phyloP scores from a whole-genome alignment of 64 coral and sea anemone genomes.

The Montipora cactus region DNA sequence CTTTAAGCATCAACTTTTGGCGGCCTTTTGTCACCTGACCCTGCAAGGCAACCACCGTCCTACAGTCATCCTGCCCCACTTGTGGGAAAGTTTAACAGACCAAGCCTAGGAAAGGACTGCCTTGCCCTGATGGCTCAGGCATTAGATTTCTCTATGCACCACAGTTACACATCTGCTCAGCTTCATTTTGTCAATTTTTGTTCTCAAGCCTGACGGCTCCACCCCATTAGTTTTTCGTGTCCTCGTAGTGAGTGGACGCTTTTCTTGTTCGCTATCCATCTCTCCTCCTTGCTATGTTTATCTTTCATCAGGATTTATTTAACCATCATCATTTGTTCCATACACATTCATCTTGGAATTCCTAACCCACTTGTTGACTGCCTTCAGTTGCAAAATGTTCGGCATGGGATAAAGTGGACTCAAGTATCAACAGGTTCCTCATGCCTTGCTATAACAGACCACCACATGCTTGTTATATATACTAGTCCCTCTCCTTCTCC shows the following conservation, averaged over 20 bases:
- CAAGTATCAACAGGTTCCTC: too few species aligned
- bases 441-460: too few species aligned
- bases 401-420: too few species aligned
- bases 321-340: too few species aligned
- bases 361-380: too few species aligned
- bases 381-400: too few species aligned
- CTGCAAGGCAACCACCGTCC: not conserved
- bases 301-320: not conserved
- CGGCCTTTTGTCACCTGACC: not conserved
- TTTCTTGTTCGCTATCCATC: not conserved
- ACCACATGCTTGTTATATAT: too few species aligned
- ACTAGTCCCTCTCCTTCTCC: too few species aligned
- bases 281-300: not conserved
- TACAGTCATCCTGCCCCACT: not conserved
- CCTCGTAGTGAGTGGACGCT: slow-evolving; percentile 38
- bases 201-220: not conserved
- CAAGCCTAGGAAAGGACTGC: not conserved
- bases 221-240: not conserved
- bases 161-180: slow-evolving; percentile 11
- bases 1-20: too few species aligned
- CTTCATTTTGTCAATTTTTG: slow-evolving; percentile 43
- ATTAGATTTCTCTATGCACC: slow-evolving; percentile 20
- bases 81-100: not conserved
- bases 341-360: too few species aligned
- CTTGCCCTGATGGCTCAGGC: not conserved